Conservation (phyloP, 2,888 invertebrate genomes). For the Leucozona laternaria region DNA sequence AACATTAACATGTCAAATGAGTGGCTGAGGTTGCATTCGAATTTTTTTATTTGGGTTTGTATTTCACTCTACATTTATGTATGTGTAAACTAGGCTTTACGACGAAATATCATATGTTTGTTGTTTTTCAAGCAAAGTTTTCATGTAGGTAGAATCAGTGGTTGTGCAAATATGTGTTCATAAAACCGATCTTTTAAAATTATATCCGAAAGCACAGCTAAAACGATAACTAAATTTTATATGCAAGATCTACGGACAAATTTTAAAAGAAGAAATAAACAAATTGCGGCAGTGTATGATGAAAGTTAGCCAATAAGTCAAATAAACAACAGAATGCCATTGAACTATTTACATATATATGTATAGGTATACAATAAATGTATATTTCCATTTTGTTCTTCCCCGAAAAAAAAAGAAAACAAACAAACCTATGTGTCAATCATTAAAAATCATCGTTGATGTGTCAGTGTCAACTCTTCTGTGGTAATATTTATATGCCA, state of each 20-base stretch:
- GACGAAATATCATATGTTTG: too few species aligned
- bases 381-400: neutral
- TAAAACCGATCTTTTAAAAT: too few species aligned
- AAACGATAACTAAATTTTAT: neutral
- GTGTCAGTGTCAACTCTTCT: constrained; percentile 16
- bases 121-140: too few species aligned
- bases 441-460: constrained; percentile 8
- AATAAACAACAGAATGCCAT: constrained; percentile 26
- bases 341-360: constrained; percentile 7
- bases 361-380: neutral
- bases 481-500: neutral
- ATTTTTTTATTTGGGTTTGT: too few species aligned
- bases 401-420: neutral
- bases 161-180: too few species aligned
- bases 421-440: constrained; percentile 20
- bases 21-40: too few species aligned
- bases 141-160: too few species aligned
- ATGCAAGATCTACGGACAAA: neutral
- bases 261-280: neutral
- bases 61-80: too few species aligned
- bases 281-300: neutral
- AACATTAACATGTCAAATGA: too few species aligned
- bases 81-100: too few species aligned
- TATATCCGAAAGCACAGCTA: neutral
- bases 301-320: neutral